phyloP scores from a whole-genome alignment of 2,888 invertebrate genomes.

The Yponomeuta cagnagella region DNA sequence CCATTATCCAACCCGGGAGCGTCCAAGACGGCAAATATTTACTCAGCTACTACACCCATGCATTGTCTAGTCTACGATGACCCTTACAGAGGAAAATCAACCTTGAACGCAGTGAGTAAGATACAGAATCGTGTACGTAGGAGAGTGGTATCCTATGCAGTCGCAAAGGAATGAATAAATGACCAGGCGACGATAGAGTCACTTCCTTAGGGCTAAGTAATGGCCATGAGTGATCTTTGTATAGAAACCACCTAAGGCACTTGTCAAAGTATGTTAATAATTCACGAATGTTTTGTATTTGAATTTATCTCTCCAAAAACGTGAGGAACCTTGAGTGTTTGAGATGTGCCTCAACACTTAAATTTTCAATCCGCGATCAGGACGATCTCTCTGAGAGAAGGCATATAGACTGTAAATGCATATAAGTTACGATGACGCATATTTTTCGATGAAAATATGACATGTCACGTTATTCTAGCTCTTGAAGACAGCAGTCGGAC shows the following conservation, averaged over 20 bases:
- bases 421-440: background rate
- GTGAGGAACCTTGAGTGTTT: background rate
- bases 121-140: no score
- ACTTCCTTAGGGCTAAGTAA: slow-evolving; percentile 12
- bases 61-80: background rate
- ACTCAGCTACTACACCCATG: slow-evolving; percentile 25
- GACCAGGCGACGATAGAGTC: background rate
- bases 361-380: no score
- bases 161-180: slow-evolving; percentile 12
- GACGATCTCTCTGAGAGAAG: no score
- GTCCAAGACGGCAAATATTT: slow-evolving; percentile 49
- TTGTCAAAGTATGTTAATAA: background rate
- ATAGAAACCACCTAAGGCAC: background rate
- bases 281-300: background rate
- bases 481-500: background rate
- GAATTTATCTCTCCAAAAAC: background rate
- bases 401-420: no score
- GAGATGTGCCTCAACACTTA: no score
- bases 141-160: background rate
- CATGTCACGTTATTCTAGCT: background rate
- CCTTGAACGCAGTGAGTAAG: no score
- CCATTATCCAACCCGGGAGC: slow-evolving; percentile 40
- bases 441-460: background rate
- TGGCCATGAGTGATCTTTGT: slow-evolving; percentile 1
- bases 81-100: background rate